phyloP scores from a whole-genome alignment of 2,797 vertebrate species.

The Semotilus atromaculatus region DNA sequence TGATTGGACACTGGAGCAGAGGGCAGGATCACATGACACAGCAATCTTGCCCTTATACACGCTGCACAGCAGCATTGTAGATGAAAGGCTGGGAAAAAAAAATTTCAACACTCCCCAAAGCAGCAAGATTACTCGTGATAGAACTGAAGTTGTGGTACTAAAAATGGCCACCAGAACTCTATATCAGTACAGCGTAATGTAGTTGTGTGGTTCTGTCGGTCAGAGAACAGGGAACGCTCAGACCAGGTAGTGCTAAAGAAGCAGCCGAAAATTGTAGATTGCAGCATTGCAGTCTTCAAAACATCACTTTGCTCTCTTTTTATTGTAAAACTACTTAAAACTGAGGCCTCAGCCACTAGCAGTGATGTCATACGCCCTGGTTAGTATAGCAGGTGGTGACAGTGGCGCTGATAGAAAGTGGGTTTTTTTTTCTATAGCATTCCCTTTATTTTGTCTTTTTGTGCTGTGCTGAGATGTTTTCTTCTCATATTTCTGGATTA shows the following conservation, averaged over 20 bases:
- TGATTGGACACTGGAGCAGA: constrained; percentile 32
- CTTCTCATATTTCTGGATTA: constrained; percentile 23
- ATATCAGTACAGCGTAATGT: not conserved
- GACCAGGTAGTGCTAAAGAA: not conserved
- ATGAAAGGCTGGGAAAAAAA: not conserved
- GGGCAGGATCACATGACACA: constrained; percentile 17
- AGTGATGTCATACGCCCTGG: not conserved
- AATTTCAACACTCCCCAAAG: constrained; percentile 15
- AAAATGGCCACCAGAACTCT: not conserved
- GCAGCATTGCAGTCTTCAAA: not conserved
- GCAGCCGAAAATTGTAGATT: not conserved
- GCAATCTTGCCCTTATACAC: constrained; percentile 18
- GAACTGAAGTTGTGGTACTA: constrained; percentile 2
- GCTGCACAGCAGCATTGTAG: not conserved
- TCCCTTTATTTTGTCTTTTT: not conserved
- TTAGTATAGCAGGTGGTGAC: not conserved
- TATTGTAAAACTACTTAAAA: not conserved
- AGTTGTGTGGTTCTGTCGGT: not conserved
- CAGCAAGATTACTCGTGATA: constrained; percentile 2
- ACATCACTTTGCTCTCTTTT: not conserved
- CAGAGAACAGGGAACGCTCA: not conserved
- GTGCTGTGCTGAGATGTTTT: constrained; percentile 15
- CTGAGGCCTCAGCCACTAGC: not conserved
- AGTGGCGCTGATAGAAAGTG: not conserved
- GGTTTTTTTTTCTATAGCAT: not conserved